Evolutionary conservation across 2,797 vertebrate genomes (phyloP), one percentile per base, ranked within the genome.

Genomic region (Hipposideros larvatus): DNA sequence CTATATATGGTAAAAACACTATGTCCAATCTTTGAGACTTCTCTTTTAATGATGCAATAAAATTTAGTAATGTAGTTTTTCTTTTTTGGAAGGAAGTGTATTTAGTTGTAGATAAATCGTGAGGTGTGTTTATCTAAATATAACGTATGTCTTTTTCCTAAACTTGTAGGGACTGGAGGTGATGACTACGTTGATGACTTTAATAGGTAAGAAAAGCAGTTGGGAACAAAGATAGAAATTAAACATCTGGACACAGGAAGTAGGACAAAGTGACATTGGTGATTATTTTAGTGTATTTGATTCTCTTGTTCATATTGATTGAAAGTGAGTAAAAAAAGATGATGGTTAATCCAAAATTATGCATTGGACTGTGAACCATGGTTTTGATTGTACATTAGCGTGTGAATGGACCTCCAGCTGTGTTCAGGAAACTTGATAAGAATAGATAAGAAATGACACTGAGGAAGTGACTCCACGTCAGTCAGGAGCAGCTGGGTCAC

Each of bases 171-270:
- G 96, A 95, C 97, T 87, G 97, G 99, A 98, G 99, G 99, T 0
- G 99, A 99, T 0, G 99, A 99, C 61, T 99, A 99, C n/a, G 98
- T 98, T 26, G 99, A 99, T 88, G 99, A 99, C 98, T 99, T 99
- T 68, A 99, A 99, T 98, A 99, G 99, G 99, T 99, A 97, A 98
- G 98, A 96, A 37, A 73, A 22, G 2, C 3, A 16, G 1, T 26
- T 5, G 55, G 59, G 4, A 0, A 3, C 34, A 53, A 7, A 16
- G 31, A 1, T 3, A 0, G 10, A 22, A 31, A 13, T 21, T 18
- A 8, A 37, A 15, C 10, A 11, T 66, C 48, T 5, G 7, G 90
- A 11, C 63, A 11, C 19, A 68, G 22, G 10, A 24, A 48, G 28
- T 0, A 0, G 4, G 34, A 8, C 21, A 18, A 2, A 7, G 11